Evolutionary conservation across 2,797 vertebrate species (phyloP).

Genomic region (Paratrypauchen microcephalus): DNA sequence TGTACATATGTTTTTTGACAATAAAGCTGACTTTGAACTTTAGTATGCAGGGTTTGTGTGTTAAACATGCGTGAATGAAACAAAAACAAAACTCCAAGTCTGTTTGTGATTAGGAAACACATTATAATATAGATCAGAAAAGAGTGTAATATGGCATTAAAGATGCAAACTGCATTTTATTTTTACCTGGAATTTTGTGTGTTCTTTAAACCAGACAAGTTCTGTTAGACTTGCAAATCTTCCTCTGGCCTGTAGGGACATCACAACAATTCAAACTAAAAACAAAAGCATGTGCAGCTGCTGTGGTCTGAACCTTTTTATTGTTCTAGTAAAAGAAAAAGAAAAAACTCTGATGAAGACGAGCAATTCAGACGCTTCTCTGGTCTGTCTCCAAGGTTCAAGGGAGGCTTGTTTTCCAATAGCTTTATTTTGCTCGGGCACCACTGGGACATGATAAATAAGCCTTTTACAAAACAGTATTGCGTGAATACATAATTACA

Average conservation of each 20-base stretch:
- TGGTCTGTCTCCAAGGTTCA: slow-evolving; percentile 34
- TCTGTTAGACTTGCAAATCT: slow-evolving; percentile 47
- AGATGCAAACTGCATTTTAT: not conserved
- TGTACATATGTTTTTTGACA: too few relatives aligned
- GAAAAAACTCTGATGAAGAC: slow-evolving; percentile 12
- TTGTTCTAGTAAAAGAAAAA: slow-evolving; percentile 19
- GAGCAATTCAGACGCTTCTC: slow-evolving; percentile 27
- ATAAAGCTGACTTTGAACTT: too few relatives aligned
- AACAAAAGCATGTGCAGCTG: slow-evolving; percentile 28
- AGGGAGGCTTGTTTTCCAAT: slow-evolving; percentile 44
- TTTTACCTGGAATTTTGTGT: not conserved
- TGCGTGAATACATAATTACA: slow-evolving; percentile 39
- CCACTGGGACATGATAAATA: slow-evolving; percentile 51
- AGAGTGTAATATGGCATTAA: too few relatives aligned
- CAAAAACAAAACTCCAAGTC: too few relatives aligned
- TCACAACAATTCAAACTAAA: slow-evolving; percentile 40
- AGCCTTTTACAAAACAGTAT: slow-evolving; percentile 54
- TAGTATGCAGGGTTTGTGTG: too few relatives aligned
- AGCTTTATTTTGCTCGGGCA: slow-evolving; percentile 28
- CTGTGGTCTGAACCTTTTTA: slow-evolving; percentile 22
- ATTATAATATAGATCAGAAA: too few relatives aligned
- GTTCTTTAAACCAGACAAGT: slow-evolving; percentile 7
- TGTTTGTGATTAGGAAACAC: too few relatives aligned
- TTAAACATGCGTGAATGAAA: too few relatives aligned
- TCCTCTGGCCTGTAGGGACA: slow-evolving; percentile 32